Conservation (phyloP, 2,888 invertebrate species). For the Ctenicera cuprea region DNA sequence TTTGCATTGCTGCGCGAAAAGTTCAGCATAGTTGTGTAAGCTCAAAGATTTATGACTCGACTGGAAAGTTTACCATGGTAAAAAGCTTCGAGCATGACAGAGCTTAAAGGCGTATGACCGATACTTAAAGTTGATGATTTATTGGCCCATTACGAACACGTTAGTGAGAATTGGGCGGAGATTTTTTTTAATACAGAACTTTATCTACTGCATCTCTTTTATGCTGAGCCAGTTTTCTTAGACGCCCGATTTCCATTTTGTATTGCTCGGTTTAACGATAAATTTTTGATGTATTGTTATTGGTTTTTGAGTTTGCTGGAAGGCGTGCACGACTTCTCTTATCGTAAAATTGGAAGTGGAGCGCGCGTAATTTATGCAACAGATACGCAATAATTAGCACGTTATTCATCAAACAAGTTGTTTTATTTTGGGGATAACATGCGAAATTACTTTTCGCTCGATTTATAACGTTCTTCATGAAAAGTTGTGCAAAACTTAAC, state of each 20-base stretch:
- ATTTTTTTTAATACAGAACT: conserved; percentile 38
- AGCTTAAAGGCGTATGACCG: conserved; percentile 42
- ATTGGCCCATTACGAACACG: conserved; percentile 40
- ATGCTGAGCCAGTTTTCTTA: neutral
- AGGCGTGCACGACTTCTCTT: conserved; percentile 19
- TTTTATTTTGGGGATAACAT: neutral
- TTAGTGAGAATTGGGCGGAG: conserved; percentile 17
- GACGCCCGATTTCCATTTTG: conserved; percentile 18
- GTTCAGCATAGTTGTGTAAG: conserved; percentile 43
- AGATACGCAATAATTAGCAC: conserved; percentile 25
- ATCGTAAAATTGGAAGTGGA: conserved; percentile 10
- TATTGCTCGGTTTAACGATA: conserved; percentile 17
- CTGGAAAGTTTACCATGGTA: conserved; percentile 38
- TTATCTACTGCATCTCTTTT: conserved; percentile 20
- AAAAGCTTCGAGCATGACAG: conserved; percentile 38
- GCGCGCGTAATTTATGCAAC: conserved; percentile 22
- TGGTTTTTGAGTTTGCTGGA: conserved; percentile 32
- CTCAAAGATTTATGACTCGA: conserved; percentile 42
- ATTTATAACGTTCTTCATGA: conserved; percentile 25
- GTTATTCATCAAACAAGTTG: conserved; percentile 14
- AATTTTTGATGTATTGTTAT: conserved; percentile 34
- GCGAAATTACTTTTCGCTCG: neutral
- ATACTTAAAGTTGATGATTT: conserved; percentile 53
- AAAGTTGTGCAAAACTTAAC: conserved; percentile 31
- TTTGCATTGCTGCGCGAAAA: conserved; percentile 46